Percentiles rank a stretch among this genome's conserved stretches.
Evolutionary conservation across 2,113 vertebrate genomes (phyloP).

Genomic region (Cyprinus carpio): DNA sequence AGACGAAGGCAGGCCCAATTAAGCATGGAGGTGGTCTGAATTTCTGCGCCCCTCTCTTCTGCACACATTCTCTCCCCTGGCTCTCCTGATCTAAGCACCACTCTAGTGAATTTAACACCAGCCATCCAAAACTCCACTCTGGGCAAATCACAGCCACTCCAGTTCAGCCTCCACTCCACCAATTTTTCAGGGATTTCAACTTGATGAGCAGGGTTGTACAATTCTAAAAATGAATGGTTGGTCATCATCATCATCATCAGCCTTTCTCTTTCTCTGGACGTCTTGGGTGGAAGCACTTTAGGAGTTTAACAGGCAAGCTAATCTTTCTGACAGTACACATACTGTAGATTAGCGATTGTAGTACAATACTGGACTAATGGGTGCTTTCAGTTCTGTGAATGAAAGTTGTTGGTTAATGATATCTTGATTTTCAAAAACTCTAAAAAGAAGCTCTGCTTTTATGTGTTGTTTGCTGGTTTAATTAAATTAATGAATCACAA

Average conservation of each 20-base stretch:
- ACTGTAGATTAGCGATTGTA: conserved; percentile 9
- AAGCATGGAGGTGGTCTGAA: conserved; percentile 51
- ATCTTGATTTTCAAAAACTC: background rate
- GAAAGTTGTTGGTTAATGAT: background rate
- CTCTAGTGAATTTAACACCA: conserved; percentile 50
- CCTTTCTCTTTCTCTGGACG: conserved; percentile 26
- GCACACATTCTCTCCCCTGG: conserved; percentile 24
- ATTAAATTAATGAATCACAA: background rate
- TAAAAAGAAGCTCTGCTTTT: background rate
- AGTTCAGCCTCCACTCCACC: conserved; percentile 8
- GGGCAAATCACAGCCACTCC: conserved; percentile 24
- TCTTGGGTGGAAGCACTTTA: background rate
- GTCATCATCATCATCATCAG: background rate
- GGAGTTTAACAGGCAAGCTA: background rate
- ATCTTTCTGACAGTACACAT: background rate
- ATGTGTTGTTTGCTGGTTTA: background rate
- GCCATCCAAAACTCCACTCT: conserved; percentile 36
- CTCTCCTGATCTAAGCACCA: conserved; percentile 36
- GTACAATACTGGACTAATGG: background rate
- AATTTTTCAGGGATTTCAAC: conserved; percentile 44
- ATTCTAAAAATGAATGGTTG: background rate
- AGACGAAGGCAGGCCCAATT: conserved; percentile 60
- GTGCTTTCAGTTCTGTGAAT: background rate
- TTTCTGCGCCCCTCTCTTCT: conserved; percentile 34
- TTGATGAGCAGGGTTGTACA: conserved; percentile 24